Conservation (phyloP, 2,113 vertebrate species). For the Bufo gargarizans region DNA sequence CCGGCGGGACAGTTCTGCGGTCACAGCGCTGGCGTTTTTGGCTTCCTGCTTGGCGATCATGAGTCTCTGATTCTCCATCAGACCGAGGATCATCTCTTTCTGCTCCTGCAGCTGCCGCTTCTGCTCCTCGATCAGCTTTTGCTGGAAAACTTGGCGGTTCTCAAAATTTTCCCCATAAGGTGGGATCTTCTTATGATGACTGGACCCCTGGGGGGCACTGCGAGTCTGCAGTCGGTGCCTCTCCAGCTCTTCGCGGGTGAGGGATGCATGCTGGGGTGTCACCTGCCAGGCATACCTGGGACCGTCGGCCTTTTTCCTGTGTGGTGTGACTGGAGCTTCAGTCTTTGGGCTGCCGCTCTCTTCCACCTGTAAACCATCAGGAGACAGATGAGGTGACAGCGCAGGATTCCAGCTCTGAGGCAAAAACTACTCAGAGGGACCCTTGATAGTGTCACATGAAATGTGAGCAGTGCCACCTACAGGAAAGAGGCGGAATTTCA, state of each 20-base stretch:
- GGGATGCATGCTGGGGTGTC: slow-evolving; percentile 65
- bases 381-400: not conserved
- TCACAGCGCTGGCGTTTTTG: slow-evolving; percentile 57
- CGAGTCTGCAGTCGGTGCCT: slow-evolving; percentile 21
- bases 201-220: slow-evolving; percentile 21
- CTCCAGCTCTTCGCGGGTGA: slow-evolving; percentile 63
- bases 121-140: slow-evolving; percentile 82
- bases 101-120: slow-evolving; percentile 84
- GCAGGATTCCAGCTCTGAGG: not conserved
- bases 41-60: slow-evolving; percentile 69
- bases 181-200: slow-evolving; percentile 55
- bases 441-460: too few species aligned
- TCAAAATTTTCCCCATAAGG: slow-evolving; percentile 68
- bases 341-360: not conserved
- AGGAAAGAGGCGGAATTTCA: too few species aligned
- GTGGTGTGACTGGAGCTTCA: not conserved
- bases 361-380: not conserved
- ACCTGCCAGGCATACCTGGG: slow-evolving; percentile 72
- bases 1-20: slow-evolving; percentile 51
- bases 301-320: slow-evolving; percentile 38
- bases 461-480: too few species aligned
- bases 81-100: slow-evolving; percentile 76
- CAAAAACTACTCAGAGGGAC: not conserved
- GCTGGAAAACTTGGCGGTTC: slow-evolving; percentile 75
- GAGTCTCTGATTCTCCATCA: slow-evolving; percentile 76